phyloP scores from a whole-genome alignment of 2,888 invertebrate genomes.

The Strigamia maritima region DNA sequence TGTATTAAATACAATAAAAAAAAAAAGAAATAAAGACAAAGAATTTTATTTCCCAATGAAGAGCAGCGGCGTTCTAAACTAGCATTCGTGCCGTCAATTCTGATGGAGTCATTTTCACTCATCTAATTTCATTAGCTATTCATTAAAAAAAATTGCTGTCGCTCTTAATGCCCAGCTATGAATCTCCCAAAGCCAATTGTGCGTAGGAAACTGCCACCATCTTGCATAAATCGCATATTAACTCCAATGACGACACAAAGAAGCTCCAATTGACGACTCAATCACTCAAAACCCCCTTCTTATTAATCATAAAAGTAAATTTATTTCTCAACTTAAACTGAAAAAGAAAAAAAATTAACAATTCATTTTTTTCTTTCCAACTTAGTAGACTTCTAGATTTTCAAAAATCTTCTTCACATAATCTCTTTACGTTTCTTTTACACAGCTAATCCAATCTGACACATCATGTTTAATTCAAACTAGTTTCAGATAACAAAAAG shows the following conservation, averaged over 20 bases:
- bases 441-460: conserved; percentile 8
- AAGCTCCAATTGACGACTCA: conserved; percentile 27
- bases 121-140: conserved; percentile 39
- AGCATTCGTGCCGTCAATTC: conserved; percentile 18
- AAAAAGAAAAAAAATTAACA: not conserved
- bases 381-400: conserved; percentile 1
- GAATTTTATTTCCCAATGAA: conserved; percentile 7
- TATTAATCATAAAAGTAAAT: conserved; percentile 22
- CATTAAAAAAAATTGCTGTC: conserved; percentile 37
- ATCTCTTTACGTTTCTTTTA: conserved; percentile 20
- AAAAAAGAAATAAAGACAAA: not conserved
- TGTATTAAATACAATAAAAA: conserved; percentile 4
- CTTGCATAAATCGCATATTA: conserved; percentile 26
- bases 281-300: conserved; percentile 1
- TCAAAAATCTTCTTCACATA: conserved; percentile 10
- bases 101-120: conserved; percentile 27
- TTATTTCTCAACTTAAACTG: not conserved
- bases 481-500: conserved; percentile 7
- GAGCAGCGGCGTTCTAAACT: not conserved
- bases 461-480: conserved; percentile 22
- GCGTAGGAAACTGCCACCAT: conserved; percentile 23
- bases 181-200: conserved; percentile 27
- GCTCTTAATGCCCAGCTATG: conserved; percentile 27
- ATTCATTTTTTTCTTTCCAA: not conserved
- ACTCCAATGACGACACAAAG: conserved; percentile 17